Evolutionary conservation across 2,888 invertebrate genomes (phyloP).

Genomic region (Agonopterix alstromeriana): DNA sequence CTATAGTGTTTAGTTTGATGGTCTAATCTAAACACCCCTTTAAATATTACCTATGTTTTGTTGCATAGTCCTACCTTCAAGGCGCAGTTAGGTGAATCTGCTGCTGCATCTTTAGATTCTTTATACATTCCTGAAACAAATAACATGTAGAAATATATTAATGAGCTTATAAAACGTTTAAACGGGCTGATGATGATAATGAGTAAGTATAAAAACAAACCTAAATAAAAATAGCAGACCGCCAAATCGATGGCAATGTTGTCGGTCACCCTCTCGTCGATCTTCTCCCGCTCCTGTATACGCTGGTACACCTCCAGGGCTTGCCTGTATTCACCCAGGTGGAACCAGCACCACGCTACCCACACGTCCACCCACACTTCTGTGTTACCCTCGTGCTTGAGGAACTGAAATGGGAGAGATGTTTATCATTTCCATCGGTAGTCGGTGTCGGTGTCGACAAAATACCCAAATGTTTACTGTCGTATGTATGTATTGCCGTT

Average conservation of each 20-base stretch:
- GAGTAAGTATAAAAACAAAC: constrained; percentile 35
- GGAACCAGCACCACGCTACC: constrained; percentile 97
- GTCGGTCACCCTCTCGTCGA: constrained; percentile 71
- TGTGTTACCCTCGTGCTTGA: constrained; percentile 54
- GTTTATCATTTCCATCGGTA: background rate
- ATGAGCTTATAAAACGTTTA: background rate
- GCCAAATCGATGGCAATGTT: constrained; percentile 88
- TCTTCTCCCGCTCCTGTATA: constrained; percentile 41
- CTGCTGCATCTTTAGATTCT: constrained; percentile 80
- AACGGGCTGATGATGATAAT: background rate
- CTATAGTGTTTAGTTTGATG: too few species aligned
- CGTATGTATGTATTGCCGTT: too few species aligned
- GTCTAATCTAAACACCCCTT: too few species aligned
- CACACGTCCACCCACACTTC: constrained; percentile 81
- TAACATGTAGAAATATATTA: background rate
- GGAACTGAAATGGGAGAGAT: constrained; percentile 36
- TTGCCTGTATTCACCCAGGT: constrained; percentile 94
- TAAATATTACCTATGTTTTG: background rate
- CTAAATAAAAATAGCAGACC: constrained; percentile 96
- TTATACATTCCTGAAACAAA: constrained; percentile 74
- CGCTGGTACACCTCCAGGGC: constrained; percentile 84
- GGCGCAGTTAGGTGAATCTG: constrained; percentile 80
- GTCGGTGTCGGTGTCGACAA: background rate
- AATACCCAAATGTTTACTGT: background rate
- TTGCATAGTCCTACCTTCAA: constrained; percentile 52